Percentiles rank a stretch among this genome's conserved stretches.
These are phyloP conservation scores for Acanthosepion lycidas DNA, from an alignment of 2,888 invertebrate species.

Conservation along the genomic window DNA sequence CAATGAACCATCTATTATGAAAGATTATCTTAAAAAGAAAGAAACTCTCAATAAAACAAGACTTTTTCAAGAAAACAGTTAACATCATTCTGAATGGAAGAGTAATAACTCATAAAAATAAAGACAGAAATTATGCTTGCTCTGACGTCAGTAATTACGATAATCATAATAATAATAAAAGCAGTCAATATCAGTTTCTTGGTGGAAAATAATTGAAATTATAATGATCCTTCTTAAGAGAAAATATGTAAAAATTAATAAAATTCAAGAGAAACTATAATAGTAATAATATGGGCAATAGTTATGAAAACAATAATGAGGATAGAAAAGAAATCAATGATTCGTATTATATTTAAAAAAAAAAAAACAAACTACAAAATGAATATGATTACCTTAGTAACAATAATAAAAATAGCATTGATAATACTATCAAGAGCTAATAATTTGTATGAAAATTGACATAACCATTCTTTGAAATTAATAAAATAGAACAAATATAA, in stretches of 20 bases:
- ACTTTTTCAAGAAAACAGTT: neutral
- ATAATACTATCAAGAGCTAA: too few species aligned
- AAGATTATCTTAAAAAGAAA: neutral
- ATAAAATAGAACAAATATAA: too few species aligned
- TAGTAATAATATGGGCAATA: neutral
- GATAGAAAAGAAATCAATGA: neutral
- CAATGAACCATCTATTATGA: neutral
- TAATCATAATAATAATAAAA: neutral
- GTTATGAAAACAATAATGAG: neutral
- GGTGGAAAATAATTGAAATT: neutral
- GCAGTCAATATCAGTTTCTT: neutral
- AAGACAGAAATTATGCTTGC: neutral
- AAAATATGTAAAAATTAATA: neutral
- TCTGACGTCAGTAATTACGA: conserved; percentile 8
- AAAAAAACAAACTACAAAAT: neutral
- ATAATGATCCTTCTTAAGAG: neutral
- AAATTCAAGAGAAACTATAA: neutral
- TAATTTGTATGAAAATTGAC: too few species aligned
- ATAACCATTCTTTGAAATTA: too few species aligned
- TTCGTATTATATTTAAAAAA: neutral
- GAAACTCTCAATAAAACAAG: neutral
- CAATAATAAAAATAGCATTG: neutral
- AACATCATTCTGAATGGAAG: neutral
- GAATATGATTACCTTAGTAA: neutral
- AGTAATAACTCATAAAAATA: neutral